Conservation (phyloP, 1,140 invertebrate species). For the Brachionus asplanchnoidis region DNA sequence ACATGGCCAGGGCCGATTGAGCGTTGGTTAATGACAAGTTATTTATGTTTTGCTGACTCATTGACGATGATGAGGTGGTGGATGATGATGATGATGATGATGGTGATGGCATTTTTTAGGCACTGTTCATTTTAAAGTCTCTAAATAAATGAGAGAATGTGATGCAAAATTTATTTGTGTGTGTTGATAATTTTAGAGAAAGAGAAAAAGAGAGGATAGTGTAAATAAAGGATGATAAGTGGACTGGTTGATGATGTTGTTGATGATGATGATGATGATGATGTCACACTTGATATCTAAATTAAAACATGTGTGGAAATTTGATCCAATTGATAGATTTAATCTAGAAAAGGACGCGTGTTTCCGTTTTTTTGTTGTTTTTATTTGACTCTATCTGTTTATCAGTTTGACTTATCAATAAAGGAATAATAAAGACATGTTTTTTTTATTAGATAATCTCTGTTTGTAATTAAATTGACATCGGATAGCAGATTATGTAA, state of each 20-base stretch:
- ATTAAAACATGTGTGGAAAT: slow-evolving; percentile 1
- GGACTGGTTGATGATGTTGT: background rate
- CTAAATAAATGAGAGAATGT: background rate
- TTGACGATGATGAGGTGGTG: background rate
- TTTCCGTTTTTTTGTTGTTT: background rate
- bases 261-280: too few relatives aligned
- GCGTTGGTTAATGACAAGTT: background rate
- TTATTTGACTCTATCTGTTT: background rate
- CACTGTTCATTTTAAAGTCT: background rate
- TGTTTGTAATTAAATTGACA: slow-evolving; percentile 21
- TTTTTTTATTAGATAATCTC: slow-evolving; percentile 2
- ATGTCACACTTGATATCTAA: background rate
- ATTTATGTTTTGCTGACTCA: background rate
- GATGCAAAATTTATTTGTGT: background rate
- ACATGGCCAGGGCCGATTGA: slow-evolving; percentile 3
- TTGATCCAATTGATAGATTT: background rate
- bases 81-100: background rate
- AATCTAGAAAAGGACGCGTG: slow-evolving; percentile 9
- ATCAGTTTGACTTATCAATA: background rate
- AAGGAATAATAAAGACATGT: background rate
- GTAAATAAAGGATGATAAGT: background rate
- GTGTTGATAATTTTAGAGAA: background rate
- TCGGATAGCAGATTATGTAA: background rate
- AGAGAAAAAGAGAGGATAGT: background rate
- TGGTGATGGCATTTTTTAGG: slow-evolving; percentile 10